Evolutionary conservation across 2,888 invertebrate species (phyloP).

Genomic region (Archips xylosteana): DNA sequence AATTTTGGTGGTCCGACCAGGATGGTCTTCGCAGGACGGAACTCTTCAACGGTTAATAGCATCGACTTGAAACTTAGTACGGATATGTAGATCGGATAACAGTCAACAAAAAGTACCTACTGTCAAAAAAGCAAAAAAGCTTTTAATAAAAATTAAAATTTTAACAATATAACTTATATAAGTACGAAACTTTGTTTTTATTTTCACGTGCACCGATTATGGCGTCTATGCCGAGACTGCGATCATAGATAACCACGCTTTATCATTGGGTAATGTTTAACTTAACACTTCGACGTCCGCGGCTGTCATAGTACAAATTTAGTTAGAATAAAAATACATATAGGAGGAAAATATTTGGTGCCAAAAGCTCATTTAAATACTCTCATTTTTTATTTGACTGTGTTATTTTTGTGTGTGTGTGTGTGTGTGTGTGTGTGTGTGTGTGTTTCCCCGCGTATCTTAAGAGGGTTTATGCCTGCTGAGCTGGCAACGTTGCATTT

Average conservation of each 20-base stretch:
- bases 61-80: too few species aligned
- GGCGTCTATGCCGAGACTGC: slow-evolving; percentile 57
- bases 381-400: too few species aligned
- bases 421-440: not conserved
- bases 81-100: too few species aligned
- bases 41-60: too few species aligned
- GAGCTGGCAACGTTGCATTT: too few species aligned
- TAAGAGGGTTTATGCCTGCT: too few species aligned
- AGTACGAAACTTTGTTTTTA: not conserved
- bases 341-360: not conserved
- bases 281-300: slow-evolving; percentile 60
- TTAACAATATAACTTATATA: too few species aligned
- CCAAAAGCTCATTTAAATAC: not conserved
- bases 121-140: too few species aligned
- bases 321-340: not conserved
- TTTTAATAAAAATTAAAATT: too few species aligned
- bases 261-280: slow-evolving; percentile 70
- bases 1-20: too few species aligned
- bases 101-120: too few species aligned
- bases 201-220: slow-evolving; percentile 33
- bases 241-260: slow-evolving; percentile 72
- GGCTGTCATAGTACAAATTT: not conserved
- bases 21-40: too few species aligned
- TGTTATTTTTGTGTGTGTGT: not conserved
- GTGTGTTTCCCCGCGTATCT: not conserved